Base-by-base conservation (phyloP, 2,113 vertebrate genomes). In the Taxidea taxus region DNA sequence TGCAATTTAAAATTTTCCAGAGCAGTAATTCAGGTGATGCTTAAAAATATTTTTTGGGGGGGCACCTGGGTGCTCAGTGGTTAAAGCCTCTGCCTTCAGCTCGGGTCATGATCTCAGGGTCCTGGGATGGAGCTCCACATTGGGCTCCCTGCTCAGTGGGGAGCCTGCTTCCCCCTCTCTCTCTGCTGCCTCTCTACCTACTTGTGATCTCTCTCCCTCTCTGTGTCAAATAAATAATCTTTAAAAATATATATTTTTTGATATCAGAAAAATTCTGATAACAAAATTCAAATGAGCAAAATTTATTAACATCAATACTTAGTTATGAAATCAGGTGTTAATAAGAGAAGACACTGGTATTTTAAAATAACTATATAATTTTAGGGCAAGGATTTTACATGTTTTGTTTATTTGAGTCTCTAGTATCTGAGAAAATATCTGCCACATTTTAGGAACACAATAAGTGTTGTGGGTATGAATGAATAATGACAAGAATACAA, bases 1-100 rank as follows among this genome's bases (percentile, higher is more conserved):
- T 25, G 21, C 12, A 68, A 83, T 93, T 82, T 34, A 68, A 92
- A 93, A 77, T 34, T 75, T 85, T 80, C 42, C 51, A 95, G 23
- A 77, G n/a, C 20, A 54, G 29, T 80, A 78, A 90, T 64, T 90
- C 89, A 86, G 90, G 11, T 64, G 31, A 72, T 86, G 7, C 12
- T 80, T 97, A 82, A 97, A 72, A 27, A 68, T 34, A 80, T 18
- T 86, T 68, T 88, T n/a, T n/a, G n/a, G n/a, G n/a, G n/a, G n/a
- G n/a, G n/a, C n/a, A n/a, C n/a, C n/a, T n/a, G n/a, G n/a, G n/a
- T n/a, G n/a, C n/a, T n/a, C n/a, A n/a, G n/a, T n/a, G n/a, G n/a
- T n/a, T n/a, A n/a, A n/a, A n/a, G n/a, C n/a, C n/a, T n/a, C n/a
- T n/a, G n/a, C n/a, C n/a, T n/a, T n/a, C n/a, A n/a, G n/a, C n/a